Base-by-base conservation (phyloP, 2,113 vertebrate species). In the Astatoreochromis straeleni region DNA sequence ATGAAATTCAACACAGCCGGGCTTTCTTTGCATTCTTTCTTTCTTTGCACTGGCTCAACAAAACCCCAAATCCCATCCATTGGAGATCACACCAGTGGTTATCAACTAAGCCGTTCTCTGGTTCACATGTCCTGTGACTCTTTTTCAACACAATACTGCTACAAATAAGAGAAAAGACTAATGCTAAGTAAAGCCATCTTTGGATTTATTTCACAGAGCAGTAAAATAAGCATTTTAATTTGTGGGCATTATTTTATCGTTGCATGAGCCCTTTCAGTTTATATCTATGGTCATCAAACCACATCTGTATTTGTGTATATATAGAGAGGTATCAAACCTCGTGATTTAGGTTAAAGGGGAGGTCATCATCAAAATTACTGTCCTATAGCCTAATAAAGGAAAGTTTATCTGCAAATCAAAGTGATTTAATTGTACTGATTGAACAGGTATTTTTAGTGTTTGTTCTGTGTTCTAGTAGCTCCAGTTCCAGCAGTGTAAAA, bases 191-290 rank as follows among this genome's bases (percentile, higher is more conserved):
- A 26, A 73, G 8, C 38, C 13, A 26, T 45, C 38, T 73, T 73
- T 42, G 68, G 68, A 45, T 73, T 73, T 73, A 73, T 73, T 73
- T 42, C 38, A 73, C 68, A 73, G 8, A 45, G 7, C 38, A 1
- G 38, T 70, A 45, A 73, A 73, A 73, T 73, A 73, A 73, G 2
- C 38, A 17, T 45, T 45, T 45, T 45, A 73, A 73, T 45, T 16
- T 70, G 38, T 0, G 21, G 12, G 3, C 38, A 45, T 26, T 70
- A 24, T 42, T 70, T 70, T 26, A 10, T 73, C 1, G 0, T 24
- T 42, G 65, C 5, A 24, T 17, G 35, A n/a, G 7, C 35, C 63
- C 63, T 70, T 70, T 42, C 65, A 17, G 65, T 73, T 73, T 45
- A 42, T 26, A 17, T 45, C 14, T 73, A 7, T 45, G 40, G 68